Base-by-base conservation (phyloP, 2,888 invertebrate genomes). In the Drosophila stalkeri region DNA sequence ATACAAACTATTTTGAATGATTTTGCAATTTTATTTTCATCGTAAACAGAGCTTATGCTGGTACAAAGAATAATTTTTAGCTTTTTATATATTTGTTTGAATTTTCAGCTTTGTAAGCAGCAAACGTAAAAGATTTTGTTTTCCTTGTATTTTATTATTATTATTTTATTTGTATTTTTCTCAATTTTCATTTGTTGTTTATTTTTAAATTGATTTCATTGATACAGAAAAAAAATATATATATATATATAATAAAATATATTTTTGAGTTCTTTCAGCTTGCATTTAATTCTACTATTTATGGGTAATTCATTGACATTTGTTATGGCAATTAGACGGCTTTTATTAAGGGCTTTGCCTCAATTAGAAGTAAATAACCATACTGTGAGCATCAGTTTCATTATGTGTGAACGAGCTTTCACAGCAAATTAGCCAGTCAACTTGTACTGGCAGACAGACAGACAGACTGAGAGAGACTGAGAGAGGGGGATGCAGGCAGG, bases 401-500 rank as follows among this genome's bases (percentile, higher is more conserved):
- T 72, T 74, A 79, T 90, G 86, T 81, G 77, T 62, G 77, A 90
- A 90, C 81, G 77, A 80, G 87, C 81, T 86, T 86, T 89, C 60
- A 76, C 86, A 89, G 81, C 76, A 90, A 90, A 86, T 90, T 90
- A 86, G 87, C 86, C 75, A 81, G 80, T 71, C 87, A 89, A 86
- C 75, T 90, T 86, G 80, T 72, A 83, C 77, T 81, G 89, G 77
- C 75, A 39, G 37, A 9, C 54, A 54, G 54, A n/a, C 20, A n/a
- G 23, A 4, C 7, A 16, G 9, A 3, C 71, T n/a, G n/a, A n/a
- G n/a, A n/a, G n/a, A n/a, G n/a, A n/a, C n/a, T n/a, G n/a, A 20
- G 16, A 16, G 16, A 39, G 39, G 16, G 16, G 39, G 6, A 2
- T 11, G 35, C 37, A 23, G 54, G n/a, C 39, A 41, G 27, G 7